Evolutionary conservation across 2,113 vertebrate species (phyloP).

Genomic region (Antechinus stuartii): DNA sequence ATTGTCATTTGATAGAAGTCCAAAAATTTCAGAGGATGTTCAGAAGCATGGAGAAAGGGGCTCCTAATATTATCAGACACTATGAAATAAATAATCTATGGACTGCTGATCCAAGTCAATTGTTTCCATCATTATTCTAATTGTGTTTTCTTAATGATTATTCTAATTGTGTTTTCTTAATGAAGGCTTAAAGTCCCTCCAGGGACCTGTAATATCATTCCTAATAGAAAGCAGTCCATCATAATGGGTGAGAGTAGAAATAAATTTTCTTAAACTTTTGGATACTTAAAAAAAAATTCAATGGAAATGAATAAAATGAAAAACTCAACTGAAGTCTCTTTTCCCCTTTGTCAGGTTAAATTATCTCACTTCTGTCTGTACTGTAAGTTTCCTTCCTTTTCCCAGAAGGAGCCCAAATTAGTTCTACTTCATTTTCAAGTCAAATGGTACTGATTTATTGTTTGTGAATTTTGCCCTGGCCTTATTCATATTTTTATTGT

Average conservation of each 20-base stretch:
- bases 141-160: neutral
- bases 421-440: neutral
- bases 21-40: neutral
- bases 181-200: neutral
- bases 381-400: neutral
- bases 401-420: neutral
- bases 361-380: neutral
- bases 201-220: neutral
- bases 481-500: neutral
- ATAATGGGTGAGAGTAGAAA: neutral
- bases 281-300: neutral
- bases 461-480: neutral
- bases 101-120: neutral
- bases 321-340: neutral
- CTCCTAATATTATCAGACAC: neutral
- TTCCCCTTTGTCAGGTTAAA: neutral
- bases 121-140: neutral
- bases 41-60: neutral
- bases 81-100: neutral
- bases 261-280: neutral
- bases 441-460: neutral
- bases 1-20: neutral
- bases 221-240: neutral
- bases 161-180: neutral
- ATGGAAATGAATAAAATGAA: neutral